Base-by-base conservation (phyloP, 2,113 vertebrate genomes). In the Kobus ellipsiprymnus region DNA sequence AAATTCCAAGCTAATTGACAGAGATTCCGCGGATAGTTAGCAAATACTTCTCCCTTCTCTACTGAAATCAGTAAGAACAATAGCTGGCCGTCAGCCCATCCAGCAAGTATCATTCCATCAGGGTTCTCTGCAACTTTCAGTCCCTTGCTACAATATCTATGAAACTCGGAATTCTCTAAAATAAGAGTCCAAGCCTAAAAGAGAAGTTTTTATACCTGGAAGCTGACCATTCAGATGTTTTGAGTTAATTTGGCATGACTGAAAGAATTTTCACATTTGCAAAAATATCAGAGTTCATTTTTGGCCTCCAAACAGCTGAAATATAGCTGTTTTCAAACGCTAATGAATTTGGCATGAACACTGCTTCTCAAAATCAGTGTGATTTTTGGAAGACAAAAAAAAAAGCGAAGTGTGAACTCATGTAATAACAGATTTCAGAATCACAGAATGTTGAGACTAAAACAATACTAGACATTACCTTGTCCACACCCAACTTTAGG, bases 1-100 rank as follows among this genome's bases (percentile, higher is more conserved):
- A 88, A 91, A 97, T 97, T 98, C 98, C 97, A 97, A 77, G 33
- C 93, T 98, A 96, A 98, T 95, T 97, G 94, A 96, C 88, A 93
- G 95, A 94, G 87, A 98, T 97, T 98, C 97, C 96, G 74, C 91
- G 91, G 97, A 89, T 97, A 77, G 94, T 97, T 96, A 91, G 88
- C 55, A 97, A 97, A 97, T 78, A 94, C 55, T 95, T 97, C 59
- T 85, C 64, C 33, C 59, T 95, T 96, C 88, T 97, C 29, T 94
- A 64, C 1, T 80, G 86, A 98, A 80, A 95, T 67, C 40, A 95
- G 46, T 12, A 74, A 95, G 91, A 97, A 98, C 97, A 98, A 97
- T 98, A 86, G 93, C 36, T 97, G 98, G 95, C 97, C 94, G 23
- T 83, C 44, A 8, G 97, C 97, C 97, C 23, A 74, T 30, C 30